Evolutionary conservation across 1,140 invertebrate species (phyloP), one percentile per base, ranked within the genome.

Genomic region (Diorhabda elongata): DNA sequence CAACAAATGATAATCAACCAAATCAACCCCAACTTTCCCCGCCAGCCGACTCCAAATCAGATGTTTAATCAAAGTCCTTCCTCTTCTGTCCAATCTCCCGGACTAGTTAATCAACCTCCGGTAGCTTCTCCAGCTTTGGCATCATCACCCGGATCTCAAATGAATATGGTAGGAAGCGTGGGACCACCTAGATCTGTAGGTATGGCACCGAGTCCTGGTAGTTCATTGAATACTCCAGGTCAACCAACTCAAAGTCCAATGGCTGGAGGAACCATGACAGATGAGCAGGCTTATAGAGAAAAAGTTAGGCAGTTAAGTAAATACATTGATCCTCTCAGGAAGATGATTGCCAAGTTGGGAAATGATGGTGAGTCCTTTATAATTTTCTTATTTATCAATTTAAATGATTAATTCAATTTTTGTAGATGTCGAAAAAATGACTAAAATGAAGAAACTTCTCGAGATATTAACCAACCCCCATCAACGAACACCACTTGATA

Each of bases 231-330:
- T 80, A 95, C 91, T 44, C 92, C 91, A 0, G 88, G 89, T 44
- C 89, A 90, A 42, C 87, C 88, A 2, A 88, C 86, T 2, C 88
- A 90, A 9, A 91, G 90, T 82, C 90, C 90, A 0, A 85, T 90
- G 62, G 84, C 85, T 0, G 56, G 63, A 4, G 69, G 69, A 6
- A 3, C 64, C 7, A 77, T 81, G 75, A 81, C 87, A 79, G 95
- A 97, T 75, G 95, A 97, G 75, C 92, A 93, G 63, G 89, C 91
- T 1, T 98, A 97, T 77, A 82, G 94, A 67, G 95, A 97, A 74
- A 98, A 97, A 83, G 90, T 97, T 56, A 87, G 92, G 44, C 93
- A 97, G 77, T 83, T 98, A 3, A 93, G 91, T 74, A 96, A 95
- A 80, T 98, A 96, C 78, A 95, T 97, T 74, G 96, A 97, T 71